Evolutionary conservation across 2,797 vertebrate genomes (phyloP).

Genomic region (Danio kyathit): DNA sequence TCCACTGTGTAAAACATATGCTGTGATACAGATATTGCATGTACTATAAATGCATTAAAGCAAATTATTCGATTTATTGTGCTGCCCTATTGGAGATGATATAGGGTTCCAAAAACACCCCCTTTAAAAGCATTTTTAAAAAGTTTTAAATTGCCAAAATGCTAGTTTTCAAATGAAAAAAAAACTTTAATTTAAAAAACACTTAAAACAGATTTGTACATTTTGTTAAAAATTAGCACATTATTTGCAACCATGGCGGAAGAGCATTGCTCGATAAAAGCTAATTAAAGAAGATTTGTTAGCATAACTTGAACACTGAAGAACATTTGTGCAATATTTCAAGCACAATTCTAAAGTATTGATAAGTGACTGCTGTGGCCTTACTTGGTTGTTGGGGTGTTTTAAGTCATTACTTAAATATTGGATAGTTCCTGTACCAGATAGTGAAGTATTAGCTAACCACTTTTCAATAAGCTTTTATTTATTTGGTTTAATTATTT

Average conservation of each 20-base stretch:
- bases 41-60: no score
- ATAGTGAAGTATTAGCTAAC: not conserved
- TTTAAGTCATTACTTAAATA: not conserved
- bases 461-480: not conserved
- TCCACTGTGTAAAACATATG: no score
- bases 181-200: not conserved
- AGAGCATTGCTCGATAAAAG: not conserved
- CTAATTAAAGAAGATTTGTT: not conserved
- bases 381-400: not conserved
- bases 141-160: no score
- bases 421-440: not conserved
- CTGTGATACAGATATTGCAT: no score
- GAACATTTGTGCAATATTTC: not conserved
- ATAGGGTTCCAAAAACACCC: no score
- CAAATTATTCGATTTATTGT: no score
- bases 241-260: not conserved
- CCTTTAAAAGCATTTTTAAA: no score
- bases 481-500: no score
- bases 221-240: not conserved
- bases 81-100: no score
- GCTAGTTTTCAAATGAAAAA: no score
- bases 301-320: not conserved
- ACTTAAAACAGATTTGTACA: not conserved
- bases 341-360: not conserved
- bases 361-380: not conserved